A percentile compares a stretch with the other conserved stretches of the same genome.
phyloP scores from a whole-genome alignment of 2,888 invertebrate genomes.

The Uropetala carovei region DNA sequence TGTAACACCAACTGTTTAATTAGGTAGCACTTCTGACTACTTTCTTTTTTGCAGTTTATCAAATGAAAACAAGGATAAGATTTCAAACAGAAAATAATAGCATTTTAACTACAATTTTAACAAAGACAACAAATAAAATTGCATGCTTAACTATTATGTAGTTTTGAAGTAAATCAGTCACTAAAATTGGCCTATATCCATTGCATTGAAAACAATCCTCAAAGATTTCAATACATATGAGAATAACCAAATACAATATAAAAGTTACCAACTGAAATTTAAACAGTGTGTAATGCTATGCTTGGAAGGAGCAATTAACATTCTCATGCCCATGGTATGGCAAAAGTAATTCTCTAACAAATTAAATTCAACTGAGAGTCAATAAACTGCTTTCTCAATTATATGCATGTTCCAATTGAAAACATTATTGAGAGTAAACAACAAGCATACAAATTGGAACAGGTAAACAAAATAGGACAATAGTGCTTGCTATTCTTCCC shows the following conservation, averaged over 20 bases:
- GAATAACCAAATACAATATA: not conserved
- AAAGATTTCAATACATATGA: not conserved
- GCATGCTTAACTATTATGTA: not conserved
- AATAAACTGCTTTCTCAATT: not conserved
- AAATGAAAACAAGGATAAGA: constrained; percentile 5
- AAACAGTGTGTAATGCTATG: not conserved
- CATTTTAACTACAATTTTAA: constrained; percentile 33
- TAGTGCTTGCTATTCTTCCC: not conserved
- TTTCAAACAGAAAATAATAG: constrained; percentile 54
- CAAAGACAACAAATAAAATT: constrained; percentile 43
- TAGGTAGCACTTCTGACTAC: not conserved
- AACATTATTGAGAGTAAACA: not conserved
- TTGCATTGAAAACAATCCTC: constrained; percentile 48
- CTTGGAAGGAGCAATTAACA: too few relatives aligned
- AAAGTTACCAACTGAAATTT: not conserved
- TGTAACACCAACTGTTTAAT: not conserved
- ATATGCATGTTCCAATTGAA: not conserved
- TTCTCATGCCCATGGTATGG: too few relatives aligned
- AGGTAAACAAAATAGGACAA: not conserved
- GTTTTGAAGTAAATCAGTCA: constrained; percentile 3
- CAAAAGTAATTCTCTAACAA: not conserved
- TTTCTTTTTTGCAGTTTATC: not conserved
- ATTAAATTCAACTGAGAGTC: not conserved
- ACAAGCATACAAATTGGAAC: not conserved
- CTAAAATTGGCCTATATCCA: not conserved